These are phyloP conservation scores for Noturus placidus DNA, from an alignment of 2,113 vertebrate genomes.

Conservation along the genomic window DNA sequence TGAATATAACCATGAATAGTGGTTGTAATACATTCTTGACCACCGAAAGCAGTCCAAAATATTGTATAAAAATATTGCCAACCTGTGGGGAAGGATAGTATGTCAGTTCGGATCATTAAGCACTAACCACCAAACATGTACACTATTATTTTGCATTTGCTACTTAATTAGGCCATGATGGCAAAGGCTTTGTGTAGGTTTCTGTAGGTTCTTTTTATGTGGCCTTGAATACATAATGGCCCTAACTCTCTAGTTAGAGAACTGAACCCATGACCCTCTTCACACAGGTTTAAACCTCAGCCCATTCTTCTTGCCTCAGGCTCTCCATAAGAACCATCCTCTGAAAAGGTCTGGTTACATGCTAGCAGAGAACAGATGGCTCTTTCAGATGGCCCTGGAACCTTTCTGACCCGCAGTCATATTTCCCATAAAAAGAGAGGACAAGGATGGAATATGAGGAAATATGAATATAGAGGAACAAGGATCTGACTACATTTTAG, in stretches of 20 bases:
- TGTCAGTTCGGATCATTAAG: background rate
- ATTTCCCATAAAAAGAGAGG: background rate
- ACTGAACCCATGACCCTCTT: constrained; percentile 29
- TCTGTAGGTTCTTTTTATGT: background rate
- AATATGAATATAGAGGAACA: background rate
- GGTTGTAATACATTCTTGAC: background rate
- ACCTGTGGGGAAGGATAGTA: background rate
- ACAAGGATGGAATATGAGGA: background rate
- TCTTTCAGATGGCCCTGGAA: constrained; percentile 24
- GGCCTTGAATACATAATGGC: background rate
- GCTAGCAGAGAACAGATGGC: constrained; percentile 38
- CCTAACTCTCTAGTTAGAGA: background rate
- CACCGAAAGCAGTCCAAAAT: background rate
- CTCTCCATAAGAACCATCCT: background rate
- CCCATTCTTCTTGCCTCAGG: constrained; percentile 24
- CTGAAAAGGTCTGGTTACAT: constrained; percentile 16
- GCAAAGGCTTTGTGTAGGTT: background rate
- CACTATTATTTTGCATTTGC: background rate
- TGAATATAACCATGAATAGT: background rate
- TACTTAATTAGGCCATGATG: background rate
- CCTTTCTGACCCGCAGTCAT: constrained; percentile 18
- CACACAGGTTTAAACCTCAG: constrained; percentile 1
- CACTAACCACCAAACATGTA: background rate
- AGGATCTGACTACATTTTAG: background rate
- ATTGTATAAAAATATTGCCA: background rate